A percentile compares a stretch with the other conserved stretches of the same genome.
Conservation (phyloP, 1,140 invertebrate genomes). For the Acyrthosiphon pisum region DNA sequence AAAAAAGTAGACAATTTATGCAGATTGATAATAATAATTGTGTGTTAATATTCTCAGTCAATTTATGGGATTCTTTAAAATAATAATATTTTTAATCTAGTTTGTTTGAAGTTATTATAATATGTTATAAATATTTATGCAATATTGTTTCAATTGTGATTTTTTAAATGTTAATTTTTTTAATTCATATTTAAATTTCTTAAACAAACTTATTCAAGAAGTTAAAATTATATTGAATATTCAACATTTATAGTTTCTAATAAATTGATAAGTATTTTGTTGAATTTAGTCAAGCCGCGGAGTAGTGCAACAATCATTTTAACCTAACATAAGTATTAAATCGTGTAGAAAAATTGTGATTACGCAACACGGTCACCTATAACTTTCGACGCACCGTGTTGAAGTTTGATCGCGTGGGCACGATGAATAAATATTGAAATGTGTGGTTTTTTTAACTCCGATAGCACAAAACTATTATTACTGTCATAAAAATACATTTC, state of each 20-base stretch:
- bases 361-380: not conserved
- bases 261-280: too few relatives aligned
- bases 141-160: not conserved
- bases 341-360: not conserved
- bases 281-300: not conserved
- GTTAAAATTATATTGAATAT: not conserved
- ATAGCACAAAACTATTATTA: not conserved
- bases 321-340: not conserved
- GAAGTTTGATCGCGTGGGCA: not conserved
- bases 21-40: not conserved
- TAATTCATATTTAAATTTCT: not conserved
- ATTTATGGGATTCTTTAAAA: not conserved
- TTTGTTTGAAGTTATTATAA: not conserved
- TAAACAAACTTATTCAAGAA: not conserved
- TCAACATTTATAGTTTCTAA: not conserved
- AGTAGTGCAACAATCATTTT: not conserved
- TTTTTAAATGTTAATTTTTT: not conserved
- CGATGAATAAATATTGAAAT: not conserved
- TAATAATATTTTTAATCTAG: not conserved
- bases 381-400: not conserved
- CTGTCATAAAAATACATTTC: not conserved
- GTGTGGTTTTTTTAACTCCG: not conserved
- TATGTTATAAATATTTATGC: not conserved
- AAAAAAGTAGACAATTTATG: not conserved
- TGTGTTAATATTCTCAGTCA: not conserved